Evolutionary conservation across 23 tunicate species (phyloP).

Genomic region (Trididemnum clinides): DNA sequence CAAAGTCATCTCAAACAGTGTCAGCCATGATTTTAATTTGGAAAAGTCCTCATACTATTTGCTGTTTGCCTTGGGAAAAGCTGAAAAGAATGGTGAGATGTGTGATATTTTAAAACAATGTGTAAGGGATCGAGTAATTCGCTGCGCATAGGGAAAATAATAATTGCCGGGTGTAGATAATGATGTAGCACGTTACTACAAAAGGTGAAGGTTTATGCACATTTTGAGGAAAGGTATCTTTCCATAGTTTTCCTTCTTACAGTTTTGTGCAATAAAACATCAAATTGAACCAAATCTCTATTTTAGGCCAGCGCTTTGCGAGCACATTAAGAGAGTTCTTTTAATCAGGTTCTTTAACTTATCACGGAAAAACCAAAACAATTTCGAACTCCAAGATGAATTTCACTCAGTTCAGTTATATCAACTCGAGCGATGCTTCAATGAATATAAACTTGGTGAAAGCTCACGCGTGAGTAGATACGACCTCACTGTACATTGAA

Average conservation of each 20-base stretch:
- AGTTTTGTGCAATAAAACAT: no score
- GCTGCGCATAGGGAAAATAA: no score
- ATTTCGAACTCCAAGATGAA: not conserved
- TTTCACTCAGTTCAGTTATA: not conserved
- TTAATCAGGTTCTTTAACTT: not conserved
- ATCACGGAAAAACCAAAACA: not conserved
- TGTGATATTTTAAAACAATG: no score
- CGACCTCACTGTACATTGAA: not conserved
- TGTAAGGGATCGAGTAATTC: no score
- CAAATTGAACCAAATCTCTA: no score
- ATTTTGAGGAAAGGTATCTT: no score
- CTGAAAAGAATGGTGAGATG: not conserved
- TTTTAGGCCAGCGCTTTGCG: no score
- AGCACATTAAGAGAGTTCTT: no score
- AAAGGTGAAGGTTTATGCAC: no score
- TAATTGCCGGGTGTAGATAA: no score
- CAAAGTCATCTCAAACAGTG: not conserved
- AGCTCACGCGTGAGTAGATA: constrained; percentile 67
- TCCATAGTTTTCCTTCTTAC: no score
- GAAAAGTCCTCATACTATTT: constrained; percentile 20
- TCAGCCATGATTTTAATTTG: constrained; percentile 22
- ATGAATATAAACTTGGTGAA: constrained; percentile 27
- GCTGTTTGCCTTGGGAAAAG: constrained; percentile 26
- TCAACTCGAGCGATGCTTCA: not conserved
- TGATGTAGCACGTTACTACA: no score